phyloP scores from a whole-genome alignment of 2,113 vertebrate species.

The Kryptolebias marmoratus region DNA sequence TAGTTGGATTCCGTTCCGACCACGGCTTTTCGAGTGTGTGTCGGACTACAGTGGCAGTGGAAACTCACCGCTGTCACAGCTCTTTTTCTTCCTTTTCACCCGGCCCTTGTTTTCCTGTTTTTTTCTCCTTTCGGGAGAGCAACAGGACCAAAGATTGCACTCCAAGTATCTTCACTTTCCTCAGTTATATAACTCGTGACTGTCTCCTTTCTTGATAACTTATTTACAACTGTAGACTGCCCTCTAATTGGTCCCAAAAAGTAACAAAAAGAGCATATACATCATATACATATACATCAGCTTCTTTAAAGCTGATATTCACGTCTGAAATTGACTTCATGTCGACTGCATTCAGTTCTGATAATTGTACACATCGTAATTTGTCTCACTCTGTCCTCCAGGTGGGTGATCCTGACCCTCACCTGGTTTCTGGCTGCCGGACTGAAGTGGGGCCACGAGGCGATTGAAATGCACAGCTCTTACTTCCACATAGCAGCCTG shows the following conservation, averaged over 20 bases:
- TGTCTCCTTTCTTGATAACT: conserved; percentile 17
- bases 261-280: neutral
- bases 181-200: conserved; percentile 18
- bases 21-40: conserved; percentile 19
- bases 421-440: conserved; percentile 99
- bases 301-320: too few species aligned
- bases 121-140: conserved; percentile 25
- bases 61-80: conserved; percentile 54
- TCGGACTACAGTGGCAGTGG: conserved; percentile 28
- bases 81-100: conserved; percentile 53
- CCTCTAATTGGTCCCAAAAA: neutral
- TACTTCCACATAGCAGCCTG: conserved; percentile 99
- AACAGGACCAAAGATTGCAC: conserved; percentile 12
- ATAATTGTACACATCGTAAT: neutral
- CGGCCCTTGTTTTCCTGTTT: conserved; percentile 58
- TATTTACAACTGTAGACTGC: conserved; percentile 1
- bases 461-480: conserved; percentile 99
- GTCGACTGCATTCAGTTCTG: neutral
- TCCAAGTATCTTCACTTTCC: conserved; percentile 26
- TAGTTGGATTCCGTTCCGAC: conserved; percentile 33
- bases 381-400: conserved; percentile 17
- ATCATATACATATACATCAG: too few species aligned
- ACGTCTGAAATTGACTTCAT: too few species aligned
- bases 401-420: conserved; percentile 98
- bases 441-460: conserved; percentile 98